These are phyloP conservation scores for Anguilla pacifica DNA, from an alignment of 2,797 vertebrate genomes.

Conservation along the genomic window DNA sequence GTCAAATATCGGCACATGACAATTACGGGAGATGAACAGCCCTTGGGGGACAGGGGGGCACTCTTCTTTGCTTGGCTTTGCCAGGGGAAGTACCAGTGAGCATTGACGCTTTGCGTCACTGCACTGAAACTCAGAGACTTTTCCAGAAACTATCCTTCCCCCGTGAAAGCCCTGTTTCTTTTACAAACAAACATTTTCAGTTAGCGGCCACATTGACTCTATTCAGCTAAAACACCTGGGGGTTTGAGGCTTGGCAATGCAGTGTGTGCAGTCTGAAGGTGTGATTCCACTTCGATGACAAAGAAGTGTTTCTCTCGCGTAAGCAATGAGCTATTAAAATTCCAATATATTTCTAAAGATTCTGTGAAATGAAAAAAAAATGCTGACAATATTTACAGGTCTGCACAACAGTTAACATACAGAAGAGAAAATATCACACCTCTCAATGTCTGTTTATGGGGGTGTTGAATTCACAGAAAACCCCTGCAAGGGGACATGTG, in stretches of 20 bases:
- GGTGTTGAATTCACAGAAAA: neutral
- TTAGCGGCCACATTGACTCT: neutral
- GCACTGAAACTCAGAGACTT: neutral
- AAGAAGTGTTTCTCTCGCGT: neutral
- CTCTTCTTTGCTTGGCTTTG: neutral
- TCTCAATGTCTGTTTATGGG: neutral
- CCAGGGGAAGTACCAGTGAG: neutral
- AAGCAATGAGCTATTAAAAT: neutral
- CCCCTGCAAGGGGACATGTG: neutral
- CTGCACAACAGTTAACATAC: neutral
- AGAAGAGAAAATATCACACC: neutral
- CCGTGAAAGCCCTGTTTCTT: constrained; percentile 24
- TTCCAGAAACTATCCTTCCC: constrained; percentile 6
- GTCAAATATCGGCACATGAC: constrained; percentile 53
- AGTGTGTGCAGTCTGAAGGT: neutral
- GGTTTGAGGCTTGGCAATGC: neutral
- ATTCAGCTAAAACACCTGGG: constrained; percentile 3
- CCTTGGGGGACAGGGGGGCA: constrained; percentile 4
- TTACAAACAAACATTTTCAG: neutral
- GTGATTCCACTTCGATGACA: neutral
- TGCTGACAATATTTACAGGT: neutral
- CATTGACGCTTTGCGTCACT: constrained; percentile 21
- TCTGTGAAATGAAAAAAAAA: neutral
- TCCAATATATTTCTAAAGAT: neutral
- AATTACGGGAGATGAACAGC: constrained; percentile 55